phyloP scores from a whole-genome alignment of 1,140 invertebrate genomes.

The Psix sp. region DNA sequence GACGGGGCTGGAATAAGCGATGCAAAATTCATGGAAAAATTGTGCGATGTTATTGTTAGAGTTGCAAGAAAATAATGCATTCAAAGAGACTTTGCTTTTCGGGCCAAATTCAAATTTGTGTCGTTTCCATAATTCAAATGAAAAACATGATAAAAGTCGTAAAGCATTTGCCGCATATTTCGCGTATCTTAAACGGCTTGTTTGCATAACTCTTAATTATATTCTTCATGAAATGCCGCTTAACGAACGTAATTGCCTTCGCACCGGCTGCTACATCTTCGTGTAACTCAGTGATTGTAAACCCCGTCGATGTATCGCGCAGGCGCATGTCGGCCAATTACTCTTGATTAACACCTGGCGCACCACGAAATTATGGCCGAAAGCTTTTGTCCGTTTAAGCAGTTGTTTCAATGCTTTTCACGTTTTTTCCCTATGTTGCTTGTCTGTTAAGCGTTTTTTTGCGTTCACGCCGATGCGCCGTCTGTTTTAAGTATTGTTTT shows the following conservation, averaged over 20 bases:
- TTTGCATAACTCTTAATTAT: constrained; percentile 62
- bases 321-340: constrained; percentile 56
- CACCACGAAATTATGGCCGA: no score
- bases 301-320: constrained; percentile 46
- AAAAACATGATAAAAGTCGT: constrained; percentile 52
- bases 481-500: no score
- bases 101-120: constrained; percentile 53
- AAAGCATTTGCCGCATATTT: constrained; percentile 55
- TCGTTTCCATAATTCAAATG: constrained; percentile 58
- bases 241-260: constrained; percentile 60
- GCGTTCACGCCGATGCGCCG: no score
- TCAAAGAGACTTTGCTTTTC: constrained; percentile 56
- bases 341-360: constrained; percentile 66
- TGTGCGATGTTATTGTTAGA: constrained; percentile 42
- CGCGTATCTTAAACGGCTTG: constrained; percentile 47
- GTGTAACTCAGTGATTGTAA: constrained; percentile 65
- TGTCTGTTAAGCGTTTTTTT: no score
- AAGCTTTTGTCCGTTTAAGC: constrained; percentile 13
- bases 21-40: constrained; percentile 39
- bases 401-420: constrained; percentile 4
- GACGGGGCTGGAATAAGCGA: constrained; percentile 32
- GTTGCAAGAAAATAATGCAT: constrained; percentile 50
- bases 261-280: constrained; percentile 55
- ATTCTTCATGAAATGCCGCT: constrained; percentile 60
- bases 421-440: background rate